Conservation (phyloP, 2,113 vertebrate species). For the Callipepla squamata region DNA sequence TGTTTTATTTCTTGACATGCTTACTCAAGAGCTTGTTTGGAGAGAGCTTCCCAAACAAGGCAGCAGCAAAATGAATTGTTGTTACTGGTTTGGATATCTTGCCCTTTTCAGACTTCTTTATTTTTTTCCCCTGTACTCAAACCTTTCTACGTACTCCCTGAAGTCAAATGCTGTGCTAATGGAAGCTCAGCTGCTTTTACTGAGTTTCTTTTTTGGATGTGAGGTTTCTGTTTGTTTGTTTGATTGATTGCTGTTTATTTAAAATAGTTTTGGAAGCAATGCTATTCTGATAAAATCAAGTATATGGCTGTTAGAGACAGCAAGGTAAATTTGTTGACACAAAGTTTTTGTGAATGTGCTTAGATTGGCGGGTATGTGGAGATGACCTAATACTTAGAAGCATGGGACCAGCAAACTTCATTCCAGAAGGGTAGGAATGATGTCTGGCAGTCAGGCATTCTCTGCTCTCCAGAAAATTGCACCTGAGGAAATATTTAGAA, state of each 20-base stretch:
- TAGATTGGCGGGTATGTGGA: not conserved
- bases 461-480: not conserved
- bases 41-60: not conserved
- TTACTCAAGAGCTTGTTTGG: not conserved
- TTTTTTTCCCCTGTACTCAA: not conserved
- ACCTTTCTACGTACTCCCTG: not conserved
- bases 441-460: not conserved
- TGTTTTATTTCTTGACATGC: not conserved
- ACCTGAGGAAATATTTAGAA: not conserved
- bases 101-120: slow-evolving; percentile 8
- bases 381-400: not conserved
- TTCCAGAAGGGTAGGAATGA: not conserved
- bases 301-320: not conserved
- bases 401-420: not conserved
- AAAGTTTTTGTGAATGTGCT: not conserved
- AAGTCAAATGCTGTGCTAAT: not conserved
- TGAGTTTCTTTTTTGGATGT: not conserved
- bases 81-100: not conserved
- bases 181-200: not conserved
- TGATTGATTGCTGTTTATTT: not conserved
- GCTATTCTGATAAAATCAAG: not conserved
- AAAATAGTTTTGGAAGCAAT: not conserved
- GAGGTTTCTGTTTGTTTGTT: not conserved
- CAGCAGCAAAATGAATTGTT: not conserved
- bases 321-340: not conserved